These are phyloP conservation scores for Serinus canaria DNA, from an alignment of 2,113 vertebrate genomes.

Conservation along the genomic window DNA sequence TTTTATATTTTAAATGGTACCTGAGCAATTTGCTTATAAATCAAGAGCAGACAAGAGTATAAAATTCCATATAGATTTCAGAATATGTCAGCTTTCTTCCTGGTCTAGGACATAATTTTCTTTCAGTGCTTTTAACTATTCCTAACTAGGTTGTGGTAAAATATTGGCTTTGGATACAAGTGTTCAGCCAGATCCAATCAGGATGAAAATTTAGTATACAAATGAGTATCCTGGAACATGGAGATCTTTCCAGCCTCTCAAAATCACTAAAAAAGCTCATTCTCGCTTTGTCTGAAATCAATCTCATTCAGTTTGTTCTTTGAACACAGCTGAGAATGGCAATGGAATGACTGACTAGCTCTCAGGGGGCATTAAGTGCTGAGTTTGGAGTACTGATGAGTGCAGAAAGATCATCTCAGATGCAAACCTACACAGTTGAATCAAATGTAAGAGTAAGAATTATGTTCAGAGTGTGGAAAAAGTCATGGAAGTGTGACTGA, in stretches of 20 bases:
- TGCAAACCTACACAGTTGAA: neutral
- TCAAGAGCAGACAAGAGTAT: neutral
- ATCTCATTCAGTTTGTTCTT: neutral
- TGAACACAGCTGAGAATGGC: neutral
- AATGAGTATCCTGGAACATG: neutral
- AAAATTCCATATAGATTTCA: neutral
- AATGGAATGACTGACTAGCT: neutral
- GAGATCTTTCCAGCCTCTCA: neutral
- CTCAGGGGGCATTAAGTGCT: neutral
- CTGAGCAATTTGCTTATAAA: neutral
- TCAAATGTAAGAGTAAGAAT: neutral
- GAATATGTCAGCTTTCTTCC: neutral
- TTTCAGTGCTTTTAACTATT: neutral
- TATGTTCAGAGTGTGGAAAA: neutral
- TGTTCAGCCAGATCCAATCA: neutral
- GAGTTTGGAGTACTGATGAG: neutral
- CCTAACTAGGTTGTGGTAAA: neutral
- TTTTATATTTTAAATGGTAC: neutral
- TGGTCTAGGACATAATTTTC: neutral
- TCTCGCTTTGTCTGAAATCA: neutral
- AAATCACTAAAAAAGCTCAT: neutral
- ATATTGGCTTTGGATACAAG: neutral
- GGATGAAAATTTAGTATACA: neutral
- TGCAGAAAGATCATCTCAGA: neutral
- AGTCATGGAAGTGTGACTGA: neutral